Conservation (phyloP, 2,113 vertebrate genomes). For the Pan paniscus region DNA sequence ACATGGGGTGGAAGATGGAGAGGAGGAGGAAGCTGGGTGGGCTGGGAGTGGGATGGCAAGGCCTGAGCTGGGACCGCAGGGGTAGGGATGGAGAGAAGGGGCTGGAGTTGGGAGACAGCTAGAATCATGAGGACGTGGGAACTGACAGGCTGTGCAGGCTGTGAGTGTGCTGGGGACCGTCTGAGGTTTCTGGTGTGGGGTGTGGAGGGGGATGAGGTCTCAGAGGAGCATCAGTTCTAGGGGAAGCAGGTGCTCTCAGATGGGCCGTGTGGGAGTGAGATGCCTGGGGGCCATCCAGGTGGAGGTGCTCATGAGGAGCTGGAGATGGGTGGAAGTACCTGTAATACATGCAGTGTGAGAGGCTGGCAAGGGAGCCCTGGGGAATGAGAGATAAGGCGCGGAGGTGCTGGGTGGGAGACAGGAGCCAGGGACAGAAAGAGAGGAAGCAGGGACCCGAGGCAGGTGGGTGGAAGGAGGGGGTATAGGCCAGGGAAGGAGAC, state of each 20-base stretch:
- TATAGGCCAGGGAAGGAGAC: background rate
- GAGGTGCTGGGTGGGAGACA: background rate
- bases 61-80: background rate
- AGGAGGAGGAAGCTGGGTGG: background rate
- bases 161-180: background rate
- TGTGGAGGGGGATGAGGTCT: fast-evolving
- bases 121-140: background rate
- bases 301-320: background rate
- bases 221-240: background rate
- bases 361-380: background rate
- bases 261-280: background rate
- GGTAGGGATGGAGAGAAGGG: background rate
- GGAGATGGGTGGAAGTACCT: background rate
- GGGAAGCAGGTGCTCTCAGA: background rate
- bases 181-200: background rate
- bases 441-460: background rate
- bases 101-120: background rate
- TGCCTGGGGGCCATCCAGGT: background rate
- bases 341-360: background rate
- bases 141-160: background rate
- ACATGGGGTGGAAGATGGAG: background rate
- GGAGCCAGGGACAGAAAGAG: background rate
- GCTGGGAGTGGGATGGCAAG: background rate
- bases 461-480: background rate
- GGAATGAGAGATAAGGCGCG: background rate